phyloP scores from a whole-genome alignment of 2,797 vertebrate genomes.

The Pangasius macronema region DNA sequence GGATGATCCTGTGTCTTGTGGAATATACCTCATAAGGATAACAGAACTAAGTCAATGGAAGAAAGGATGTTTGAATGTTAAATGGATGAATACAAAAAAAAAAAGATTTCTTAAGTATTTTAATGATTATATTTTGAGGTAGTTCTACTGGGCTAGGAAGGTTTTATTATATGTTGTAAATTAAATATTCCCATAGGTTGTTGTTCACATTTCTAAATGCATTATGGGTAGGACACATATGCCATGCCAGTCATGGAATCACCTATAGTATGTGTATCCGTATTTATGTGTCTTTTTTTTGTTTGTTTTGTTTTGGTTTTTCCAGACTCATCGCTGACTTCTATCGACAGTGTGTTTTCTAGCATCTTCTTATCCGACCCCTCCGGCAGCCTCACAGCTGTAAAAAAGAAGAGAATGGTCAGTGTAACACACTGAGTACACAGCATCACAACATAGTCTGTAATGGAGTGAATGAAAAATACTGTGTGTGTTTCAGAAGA shows the following conservation, averaged over 20 bases:
- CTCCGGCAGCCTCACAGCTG: background rate
- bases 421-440: background rate
- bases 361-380: background rate
- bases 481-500: slow-evolving; percentile 16
- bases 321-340: slow-evolving; percentile 6
- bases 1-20: too few relatives aligned
- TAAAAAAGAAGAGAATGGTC: background rate
- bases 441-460: background rate
- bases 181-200: background rate
- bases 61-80: background rate
- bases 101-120: background rate
- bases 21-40: background rate
- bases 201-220: background rate
- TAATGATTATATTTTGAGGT: background rate
- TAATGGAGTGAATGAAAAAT: background rate
- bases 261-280: background rate
- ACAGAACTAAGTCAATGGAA: background rate
- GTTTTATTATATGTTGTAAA: background rate
- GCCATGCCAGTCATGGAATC: too few relatives aligned
- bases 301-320: slow-evolving; percentile 1
- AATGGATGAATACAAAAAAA: background rate
- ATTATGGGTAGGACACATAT: background rate
- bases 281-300: background rate
- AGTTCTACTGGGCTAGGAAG: background rate
- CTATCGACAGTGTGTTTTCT: slow-evolving; percentile 22